phyloP scores from a whole-genome alignment of 30 jellyfish, hydroid and myxozoan species.

The Cassiopea xamachana region DNA sequence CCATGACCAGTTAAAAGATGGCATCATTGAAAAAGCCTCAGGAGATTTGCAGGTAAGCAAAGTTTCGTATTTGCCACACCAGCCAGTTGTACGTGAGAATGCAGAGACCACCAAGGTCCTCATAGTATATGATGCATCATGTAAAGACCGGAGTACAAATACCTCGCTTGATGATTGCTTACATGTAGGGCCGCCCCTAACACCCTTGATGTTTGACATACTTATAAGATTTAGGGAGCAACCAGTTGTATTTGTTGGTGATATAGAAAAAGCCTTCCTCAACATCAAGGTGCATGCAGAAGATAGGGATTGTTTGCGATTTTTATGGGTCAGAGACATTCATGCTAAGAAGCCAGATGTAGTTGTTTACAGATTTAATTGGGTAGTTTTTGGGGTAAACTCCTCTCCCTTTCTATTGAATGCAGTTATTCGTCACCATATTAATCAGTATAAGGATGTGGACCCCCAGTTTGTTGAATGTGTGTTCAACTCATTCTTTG shows the following conservation, averaged over 20 bases:
- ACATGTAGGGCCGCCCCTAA: slow-evolving; percentile 37
- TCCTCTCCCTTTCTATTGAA: slow-evolving; percentile 44
- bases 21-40: not conserved
- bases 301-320: slow-evolving; percentile 1
- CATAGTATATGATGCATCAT: slow-evolving; percentile 2
- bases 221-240: slow-evolving; percentile 23
- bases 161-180: slow-evolving; percentile 26
- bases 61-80: not conserved
- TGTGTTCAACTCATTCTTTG: not conserved
- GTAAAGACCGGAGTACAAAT: slow-evolving; percentile 2
- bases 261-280: slow-evolving; percentile 19
- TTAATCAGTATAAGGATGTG: not conserved
- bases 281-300: not conserved
- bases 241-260: slow-evolving; percentile 5
- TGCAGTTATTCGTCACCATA: slow-evolving; percentile 34
- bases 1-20: not conserved
- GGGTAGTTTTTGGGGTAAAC: slow-evolving; percentile 5
- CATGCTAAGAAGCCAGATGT: not conserved
- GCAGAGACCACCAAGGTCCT: not conserved
- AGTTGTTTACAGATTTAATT: not conserved
- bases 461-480: slow-evolving; percentile 34
- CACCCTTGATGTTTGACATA: slow-evolving; percentile 17
- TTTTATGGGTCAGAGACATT: not conserved
- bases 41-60: not conserved
- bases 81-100: not conserved